phyloP scores from a whole-genome alignment of 2,888 invertebrate species.

The Eupithecia subumbrata region DNA sequence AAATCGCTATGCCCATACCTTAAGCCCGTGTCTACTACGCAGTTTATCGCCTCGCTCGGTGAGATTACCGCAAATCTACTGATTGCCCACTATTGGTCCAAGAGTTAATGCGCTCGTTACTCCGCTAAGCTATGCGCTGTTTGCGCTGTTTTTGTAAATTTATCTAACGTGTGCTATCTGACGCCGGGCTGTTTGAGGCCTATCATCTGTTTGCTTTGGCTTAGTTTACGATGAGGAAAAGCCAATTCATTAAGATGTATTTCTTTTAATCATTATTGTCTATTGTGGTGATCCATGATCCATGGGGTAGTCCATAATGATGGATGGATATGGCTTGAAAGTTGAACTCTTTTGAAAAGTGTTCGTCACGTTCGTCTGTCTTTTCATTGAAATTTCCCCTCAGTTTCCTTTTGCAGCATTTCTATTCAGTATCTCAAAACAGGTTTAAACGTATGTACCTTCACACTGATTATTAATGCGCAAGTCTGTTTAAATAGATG shows the following conservation, averaged over 20 bases:
- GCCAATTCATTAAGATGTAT: not conserved
- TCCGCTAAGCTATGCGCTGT: slow-evolving; percentile 46
- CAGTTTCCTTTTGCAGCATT: too few relatives aligned
- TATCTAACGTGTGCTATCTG: slow-evolving; percentile 42
- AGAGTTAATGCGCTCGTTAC: slow-evolving; percentile 32
- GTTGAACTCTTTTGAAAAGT: too few relatives aligned
- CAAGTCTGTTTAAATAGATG: too few relatives aligned
- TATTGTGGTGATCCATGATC: too few relatives aligned
- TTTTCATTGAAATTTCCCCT: too few relatives aligned
- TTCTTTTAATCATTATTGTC: too few relatives aligned
- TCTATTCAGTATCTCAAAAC: too few relatives aligned
- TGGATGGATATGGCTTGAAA: too few relatives aligned
- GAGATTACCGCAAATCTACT: slow-evolving; percentile 75
- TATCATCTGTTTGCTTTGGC: not conserved
- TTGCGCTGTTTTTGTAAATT: slow-evolving; percentile 69
- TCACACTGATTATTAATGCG: too few relatives aligned
- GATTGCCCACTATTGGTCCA: slow-evolving; percentile 71
- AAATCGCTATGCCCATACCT: slow-evolving; percentile 44
- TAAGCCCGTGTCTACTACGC: slow-evolving; percentile 43
- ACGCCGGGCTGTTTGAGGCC: not conserved
- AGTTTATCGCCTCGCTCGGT: slow-evolving; percentile 47
- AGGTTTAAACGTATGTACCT: too few relatives aligned
- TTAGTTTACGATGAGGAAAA: not conserved
- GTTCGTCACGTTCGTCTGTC: too few relatives aligned
- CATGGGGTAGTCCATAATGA: too few relatives aligned